Evolutionary conservation across 2,888 invertebrate genomes (phyloP).

Genomic region (Eupsilia transversa): DNA sequence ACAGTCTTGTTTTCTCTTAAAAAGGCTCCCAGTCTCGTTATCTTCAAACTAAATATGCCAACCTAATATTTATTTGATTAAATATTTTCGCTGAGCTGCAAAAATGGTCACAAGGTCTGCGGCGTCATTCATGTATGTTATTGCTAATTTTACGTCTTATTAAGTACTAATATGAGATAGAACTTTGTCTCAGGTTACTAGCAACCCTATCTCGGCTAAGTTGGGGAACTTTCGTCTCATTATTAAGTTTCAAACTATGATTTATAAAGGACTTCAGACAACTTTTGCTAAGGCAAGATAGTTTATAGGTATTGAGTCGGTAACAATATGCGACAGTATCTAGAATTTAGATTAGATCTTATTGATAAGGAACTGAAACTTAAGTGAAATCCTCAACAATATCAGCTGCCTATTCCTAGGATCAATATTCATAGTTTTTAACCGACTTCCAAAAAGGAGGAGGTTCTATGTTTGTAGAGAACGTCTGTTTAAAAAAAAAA

Average conservation of each 20-base stretch:
- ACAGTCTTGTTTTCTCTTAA: slow-evolving; percentile 10
- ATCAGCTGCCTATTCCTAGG: not conserved
- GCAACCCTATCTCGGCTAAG: slow-evolving; percentile 5
- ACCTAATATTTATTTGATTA: slow-evolving; percentile 29
- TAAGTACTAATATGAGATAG: slow-evolving; percentile 18
- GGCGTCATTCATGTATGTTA: slow-evolving; percentile 36
- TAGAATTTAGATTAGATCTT: slow-evolving; percentile 12
- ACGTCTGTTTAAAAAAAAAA: no score
- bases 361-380: slow-evolving; percentile 16
- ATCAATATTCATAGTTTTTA: not conserved
- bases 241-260: slow-evolving; percentile 52
- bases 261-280: slow-evolving; percentile 33
- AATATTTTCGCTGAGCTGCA: slow-evolving; percentile 41
- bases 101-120: slow-evolving; percentile 52
- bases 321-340: slow-evolving; percentile 6
- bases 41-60: slow-evolving; percentile 37
- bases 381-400: slow-evolving; percentile 3
- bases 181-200: slow-evolving; percentile 17
- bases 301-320: not conserved
- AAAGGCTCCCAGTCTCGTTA: slow-evolving; percentile 22
- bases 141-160: slow-evolving; percentile 45
- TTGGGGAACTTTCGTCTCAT: slow-evolving; percentile 42
- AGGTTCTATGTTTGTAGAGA: no score
- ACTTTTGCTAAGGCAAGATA: slow-evolving; percentile 14
- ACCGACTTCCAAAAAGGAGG: no score